A percentile compares a stretch with the other conserved stretches of the same genome.
Conservation (phyloP, 1,140 invertebrate species). For the Archivesica marissinica region DNA sequence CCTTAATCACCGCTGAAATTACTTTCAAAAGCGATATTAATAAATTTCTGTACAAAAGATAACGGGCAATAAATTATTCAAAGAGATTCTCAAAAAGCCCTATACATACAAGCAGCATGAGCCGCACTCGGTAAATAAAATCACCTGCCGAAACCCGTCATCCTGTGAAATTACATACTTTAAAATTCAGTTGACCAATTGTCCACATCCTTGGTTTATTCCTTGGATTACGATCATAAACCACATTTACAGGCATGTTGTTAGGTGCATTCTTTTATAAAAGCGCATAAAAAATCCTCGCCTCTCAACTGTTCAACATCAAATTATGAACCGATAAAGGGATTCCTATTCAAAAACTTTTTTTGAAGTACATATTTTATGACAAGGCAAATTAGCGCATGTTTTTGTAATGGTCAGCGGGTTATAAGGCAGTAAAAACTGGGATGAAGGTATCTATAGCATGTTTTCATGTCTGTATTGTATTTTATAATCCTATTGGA, state of each 20-base stretch:
- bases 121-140: neutral
- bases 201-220: neutral
- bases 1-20: neutral
- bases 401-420: neutral
- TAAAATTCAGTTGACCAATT: constrained; percentile 13
- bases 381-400: constrained; percentile 3
- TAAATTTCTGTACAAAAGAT: neutral
- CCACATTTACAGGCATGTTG: neutral
- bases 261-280: constrained; percentile 20
- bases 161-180: constrained; percentile 30
- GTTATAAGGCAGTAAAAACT: neutral
- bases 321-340: neutral
- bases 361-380: constrained; percentile 17
- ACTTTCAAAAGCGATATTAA: neutral
- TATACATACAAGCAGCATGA: neutral
- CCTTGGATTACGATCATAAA: neutral
- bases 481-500: too few relatives aligned
- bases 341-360: neutral
- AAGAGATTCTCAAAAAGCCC: neutral
- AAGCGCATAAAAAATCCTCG: neutral
- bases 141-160: neutral
- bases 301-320: neutral
- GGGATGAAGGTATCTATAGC: too few relatives aligned
- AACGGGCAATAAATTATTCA: constrained; percentile 3
- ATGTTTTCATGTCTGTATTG: too few relatives aligned